A percentile compares a stretch with the other conserved stretches of the same genome.
Conservation (phyloP, 2,888 invertebrate species). For the Physocephala rufipes region DNA sequence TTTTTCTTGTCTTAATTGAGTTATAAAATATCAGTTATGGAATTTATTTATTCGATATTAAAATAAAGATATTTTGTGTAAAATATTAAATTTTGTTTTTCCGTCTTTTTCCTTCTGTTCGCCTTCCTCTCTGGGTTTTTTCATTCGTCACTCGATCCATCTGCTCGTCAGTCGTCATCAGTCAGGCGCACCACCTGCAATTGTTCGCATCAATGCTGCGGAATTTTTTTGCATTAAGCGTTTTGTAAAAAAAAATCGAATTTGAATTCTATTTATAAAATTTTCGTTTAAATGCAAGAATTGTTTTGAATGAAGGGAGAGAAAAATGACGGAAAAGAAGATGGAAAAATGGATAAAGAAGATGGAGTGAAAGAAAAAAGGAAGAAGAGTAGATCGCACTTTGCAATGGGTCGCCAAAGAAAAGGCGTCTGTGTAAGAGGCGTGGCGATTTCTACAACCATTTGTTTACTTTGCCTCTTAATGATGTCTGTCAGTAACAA, state of each 20-base stretch:
- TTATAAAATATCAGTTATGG: no score
- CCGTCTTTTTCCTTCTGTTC: no score
- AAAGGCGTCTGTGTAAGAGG: background rate
- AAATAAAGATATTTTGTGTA: no score
- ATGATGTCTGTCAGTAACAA: conserved; percentile 29
- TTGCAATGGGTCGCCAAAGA: background rate
- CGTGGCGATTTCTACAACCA: no score
- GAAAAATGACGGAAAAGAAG: background rate
- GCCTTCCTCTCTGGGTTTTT: no score
- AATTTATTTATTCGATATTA: no score
- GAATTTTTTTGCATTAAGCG: conserved; percentile 2
- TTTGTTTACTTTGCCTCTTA: background rate
- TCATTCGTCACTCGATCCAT: no score
- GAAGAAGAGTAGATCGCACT: background rate
- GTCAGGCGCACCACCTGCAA: conserved; percentile 21
- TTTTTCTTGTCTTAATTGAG: background rate
- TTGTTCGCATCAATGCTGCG: conserved; percentile 16
- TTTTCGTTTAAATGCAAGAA: background rate
- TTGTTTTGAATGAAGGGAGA: background rate
- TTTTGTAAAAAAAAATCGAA: background rate
- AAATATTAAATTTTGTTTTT: no score
- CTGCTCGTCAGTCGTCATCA: no score
- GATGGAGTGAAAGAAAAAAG: background rate
- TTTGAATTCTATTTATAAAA: background rate
- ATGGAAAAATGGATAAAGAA: background rate